phyloP scores from a whole-genome alignment of 30 jellyfish, hydroid and myxozoan genomes.

The Mastigias papua region DNA sequence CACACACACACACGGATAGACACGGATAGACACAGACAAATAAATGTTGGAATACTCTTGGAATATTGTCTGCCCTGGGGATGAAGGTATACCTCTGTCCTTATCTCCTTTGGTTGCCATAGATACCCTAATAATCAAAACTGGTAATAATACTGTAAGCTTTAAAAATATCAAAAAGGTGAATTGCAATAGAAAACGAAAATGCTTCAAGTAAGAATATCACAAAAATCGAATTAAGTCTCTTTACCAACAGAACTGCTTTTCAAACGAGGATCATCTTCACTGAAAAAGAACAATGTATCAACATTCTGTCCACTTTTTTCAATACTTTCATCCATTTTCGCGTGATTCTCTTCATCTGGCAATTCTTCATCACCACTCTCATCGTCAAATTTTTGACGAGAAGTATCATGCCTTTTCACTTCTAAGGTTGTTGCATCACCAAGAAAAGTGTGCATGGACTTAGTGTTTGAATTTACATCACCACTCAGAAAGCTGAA shows the following conservation, averaged over 20 bases:
- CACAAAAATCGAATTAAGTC: not conserved
- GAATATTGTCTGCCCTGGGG: no score
- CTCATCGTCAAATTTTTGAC: conserved; percentile 15
- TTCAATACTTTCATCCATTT: not conserved
- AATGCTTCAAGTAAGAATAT: not conserved
- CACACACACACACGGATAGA: no score
- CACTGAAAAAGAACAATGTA: conserved; percentile 46
- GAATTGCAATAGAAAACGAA: not conserved
- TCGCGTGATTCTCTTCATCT: not conserved
- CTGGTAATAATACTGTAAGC: not conserved
- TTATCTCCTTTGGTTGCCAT: no score
- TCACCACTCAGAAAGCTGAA: conserved; percentile 1
- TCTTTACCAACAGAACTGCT: conserved; percentile 28
- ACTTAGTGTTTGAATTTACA: not conserved
- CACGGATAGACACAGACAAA: no score
- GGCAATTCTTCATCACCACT: conserved; percentile 6
- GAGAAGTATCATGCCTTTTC: not conserved
- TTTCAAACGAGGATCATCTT: conserved; percentile 66
- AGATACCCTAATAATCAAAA: no score
- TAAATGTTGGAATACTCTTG: no score
- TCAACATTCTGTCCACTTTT: not conserved
- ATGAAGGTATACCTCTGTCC: no score
- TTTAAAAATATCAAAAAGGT: not conserved
- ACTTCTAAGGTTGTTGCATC: not conserved
- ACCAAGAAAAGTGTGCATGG: not conserved